Evolutionary conservation across 2,797 vertebrate genomes (phyloP), one percentile per base, ranked within the genome.

Genomic region (Leptoclinus maculatus): DNA sequence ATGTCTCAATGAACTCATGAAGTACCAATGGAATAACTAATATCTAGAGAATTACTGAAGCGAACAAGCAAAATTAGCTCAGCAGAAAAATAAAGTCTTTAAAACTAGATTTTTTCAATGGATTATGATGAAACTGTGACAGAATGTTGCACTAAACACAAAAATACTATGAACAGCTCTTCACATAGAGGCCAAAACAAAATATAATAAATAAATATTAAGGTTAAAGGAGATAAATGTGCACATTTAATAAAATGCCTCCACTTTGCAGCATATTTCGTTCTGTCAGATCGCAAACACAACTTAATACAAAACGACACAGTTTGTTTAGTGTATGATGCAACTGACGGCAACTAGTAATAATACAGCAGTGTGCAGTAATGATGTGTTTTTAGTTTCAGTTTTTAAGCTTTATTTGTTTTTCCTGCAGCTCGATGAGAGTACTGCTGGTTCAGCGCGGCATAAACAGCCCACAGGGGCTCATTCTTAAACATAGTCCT

Each of bases 401-500:
- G 70, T 82, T 87, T 80, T 43, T 75, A 68, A 54, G 74, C 73
- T 79, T 62, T 88, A 76, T 91, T 91, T 89, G 88, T 88, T 88
- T 89, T 88, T 89, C 90, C 88, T 89, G 57, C 75, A 81, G 87
- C 84, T 67, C 82, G 69, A 87, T 80, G 85, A 90, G 88, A 84
- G 82, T 62, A 80, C 59, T 84, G 91, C 89, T 90, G 89, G 23
- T 87, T 92, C 90, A 91, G 89, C 87, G 62, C 34, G 49, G 74
- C 60, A 59, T 87, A 90, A 91, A 90, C 83, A 86, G 86, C 79
- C 90, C 80, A 69, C 84, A 80, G 89, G 87, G 89, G 74, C 86
- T 90, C 71, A 67, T 90, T 88, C 86, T 90, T 89, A 90, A 92
- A 92, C 83, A 82, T 79, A 76, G 87, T 66, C 76, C 88, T 88